These are phyloP conservation scores for Thysanoteuthis rhombus DNA, from an alignment of 2,888 invertebrate species.

Conservation along the genomic window DNA sequence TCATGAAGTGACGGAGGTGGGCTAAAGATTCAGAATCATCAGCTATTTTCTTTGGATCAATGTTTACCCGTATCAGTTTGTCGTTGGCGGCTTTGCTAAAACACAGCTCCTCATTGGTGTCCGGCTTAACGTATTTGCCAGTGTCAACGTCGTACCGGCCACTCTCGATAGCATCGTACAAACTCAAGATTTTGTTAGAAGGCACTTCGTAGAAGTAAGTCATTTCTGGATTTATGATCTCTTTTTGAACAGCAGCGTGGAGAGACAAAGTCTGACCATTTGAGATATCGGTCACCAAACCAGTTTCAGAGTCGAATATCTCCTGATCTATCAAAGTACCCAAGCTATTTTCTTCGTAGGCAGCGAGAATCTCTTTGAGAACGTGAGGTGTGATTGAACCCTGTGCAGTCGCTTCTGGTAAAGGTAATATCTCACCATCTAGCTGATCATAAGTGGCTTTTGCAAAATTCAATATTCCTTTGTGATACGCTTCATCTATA, in stretches of 20 bases:
- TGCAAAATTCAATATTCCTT: constrained; percentile 57
- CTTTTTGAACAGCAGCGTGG: constrained; percentile 58
- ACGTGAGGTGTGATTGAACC: constrained; percentile 55
- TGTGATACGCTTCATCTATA: constrained; percentile 58
- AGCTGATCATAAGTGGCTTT: constrained; percentile 50
- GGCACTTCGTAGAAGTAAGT: constrained; percentile 57
- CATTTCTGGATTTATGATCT: constrained; percentile 55
- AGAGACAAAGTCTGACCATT: constrained; percentile 67
- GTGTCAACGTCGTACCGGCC: constrained; percentile 56
- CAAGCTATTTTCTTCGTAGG: constrained; percentile 54
- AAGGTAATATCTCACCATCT: constrained; percentile 48
- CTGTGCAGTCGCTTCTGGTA: constrained; percentile 56
- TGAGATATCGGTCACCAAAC: constrained; percentile 68
- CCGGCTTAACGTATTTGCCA: constrained; percentile 69
- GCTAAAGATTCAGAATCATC: constrained; percentile 53
- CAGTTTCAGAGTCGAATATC: constrained; percentile 69
- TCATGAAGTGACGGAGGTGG: constrained; percentile 66
- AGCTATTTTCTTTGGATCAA: constrained; percentile 50
- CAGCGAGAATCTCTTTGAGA: constrained; percentile 54
- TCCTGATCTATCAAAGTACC: constrained; percentile 61
- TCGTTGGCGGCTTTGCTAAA: constrained; percentile 90
- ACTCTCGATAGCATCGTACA: constrained; percentile 54
- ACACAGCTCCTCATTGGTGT: constrained; percentile 86
- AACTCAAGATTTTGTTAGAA: constrained; percentile 50
- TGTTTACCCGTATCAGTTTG: constrained; percentile 78